Percentiles rank a stretch among this genome's conserved stretches.
Evolutionary conservation across 2,113 vertebrate species (phyloP).

Genomic region (Lipophrys pholis): DNA sequence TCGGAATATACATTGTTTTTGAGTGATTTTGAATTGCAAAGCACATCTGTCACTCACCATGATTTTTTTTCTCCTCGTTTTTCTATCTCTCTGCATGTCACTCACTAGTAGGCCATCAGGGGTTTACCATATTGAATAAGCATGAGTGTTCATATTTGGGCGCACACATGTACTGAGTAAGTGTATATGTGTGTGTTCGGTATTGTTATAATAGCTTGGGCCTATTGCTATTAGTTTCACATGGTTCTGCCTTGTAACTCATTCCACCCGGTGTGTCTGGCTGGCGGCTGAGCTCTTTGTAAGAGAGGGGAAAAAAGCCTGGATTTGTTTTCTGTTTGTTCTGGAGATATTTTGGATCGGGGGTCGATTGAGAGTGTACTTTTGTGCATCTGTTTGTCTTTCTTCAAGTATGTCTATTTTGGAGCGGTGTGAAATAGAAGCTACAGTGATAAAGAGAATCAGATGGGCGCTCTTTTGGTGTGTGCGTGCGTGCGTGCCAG

Average conservation of each 20-base stretch:
- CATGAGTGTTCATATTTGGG: slow-evolving; percentile 39
- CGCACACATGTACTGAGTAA: not conserved
- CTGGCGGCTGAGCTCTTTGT: slow-evolving; percentile 14
- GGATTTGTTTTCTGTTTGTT: slow-evolving; percentile 76
- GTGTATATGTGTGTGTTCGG: slow-evolving; percentile 7
- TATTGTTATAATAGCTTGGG: slow-evolving; percentile 30
- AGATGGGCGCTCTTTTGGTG: slow-evolving; percentile 58
- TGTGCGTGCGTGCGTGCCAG: not conserved
- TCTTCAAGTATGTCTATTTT: slow-evolving; percentile 65
- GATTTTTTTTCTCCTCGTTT: slow-evolving; percentile 39
- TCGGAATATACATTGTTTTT: slow-evolving; percentile 66
- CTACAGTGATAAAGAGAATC: slow-evolving; percentile 66
- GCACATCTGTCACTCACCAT: slow-evolving; percentile 59
- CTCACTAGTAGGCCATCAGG: slow-evolving; percentile 51
- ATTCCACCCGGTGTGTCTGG: slow-evolving; percentile 35
- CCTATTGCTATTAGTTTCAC: slow-evolving; percentile 40
- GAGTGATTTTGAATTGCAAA: slow-evolving; percentile 69
- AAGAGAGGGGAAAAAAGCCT: slow-evolving; percentile 39
- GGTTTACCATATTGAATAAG: slow-evolving; percentile 38
- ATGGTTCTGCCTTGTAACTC: slow-evolving; percentile 34
- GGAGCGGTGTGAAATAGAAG: slow-evolving; percentile 67
- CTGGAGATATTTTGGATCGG: slow-evolving; percentile 67
- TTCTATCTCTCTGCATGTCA: slow-evolving; percentile 43
- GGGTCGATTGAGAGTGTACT: slow-evolving; percentile 49
- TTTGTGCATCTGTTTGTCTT: slow-evolving; percentile 57